These are phyloP conservation scores for Sinocyclocheilus rhinocerous DNA, from an alignment of 2,113 vertebrate genomes.

Conservation along the genomic window DNA sequence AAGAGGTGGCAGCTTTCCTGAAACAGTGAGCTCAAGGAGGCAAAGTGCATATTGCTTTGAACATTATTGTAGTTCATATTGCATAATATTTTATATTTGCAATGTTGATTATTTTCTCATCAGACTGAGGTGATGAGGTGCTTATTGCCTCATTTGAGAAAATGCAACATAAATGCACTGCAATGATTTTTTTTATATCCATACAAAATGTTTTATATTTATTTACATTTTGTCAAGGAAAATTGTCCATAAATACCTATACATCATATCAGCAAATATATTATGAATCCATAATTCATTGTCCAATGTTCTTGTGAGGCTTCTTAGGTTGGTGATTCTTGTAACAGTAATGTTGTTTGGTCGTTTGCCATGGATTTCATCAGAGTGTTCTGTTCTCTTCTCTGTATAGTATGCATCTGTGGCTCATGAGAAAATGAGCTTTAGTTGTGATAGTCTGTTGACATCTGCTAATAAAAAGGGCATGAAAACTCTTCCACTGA, in stretches of 20 bases:
- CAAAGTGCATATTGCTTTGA: neutral
- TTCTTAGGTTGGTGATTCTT: neutral
- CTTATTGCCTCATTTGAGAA: neutral
- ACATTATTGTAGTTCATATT: neutral
- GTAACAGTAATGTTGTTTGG: neutral
- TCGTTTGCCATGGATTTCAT: constrained; percentile 25
- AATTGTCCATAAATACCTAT: neutral
- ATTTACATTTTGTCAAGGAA: neutral
- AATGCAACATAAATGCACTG: neutral
- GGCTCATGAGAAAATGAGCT: neutral
- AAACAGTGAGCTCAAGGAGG: neutral
- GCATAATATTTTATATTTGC: neutral
- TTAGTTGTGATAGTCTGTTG: constrained; percentile 1
- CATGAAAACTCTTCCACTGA: neutral
- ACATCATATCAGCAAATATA: neutral
- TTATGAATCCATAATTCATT: neutral
- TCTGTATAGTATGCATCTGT: neutral
- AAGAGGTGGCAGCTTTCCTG: neutral
- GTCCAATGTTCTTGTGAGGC: neutral
- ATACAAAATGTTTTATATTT: neutral
- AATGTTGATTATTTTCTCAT: constrained; percentile 6
- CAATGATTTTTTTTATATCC: neutral
- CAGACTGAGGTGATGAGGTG: neutral
- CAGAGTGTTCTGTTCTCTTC: neutral
- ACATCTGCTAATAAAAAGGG: neutral